phyloP scores from a whole-genome alignment of 2,113 vertebrate species.

The Vicugna pacos region DNA sequence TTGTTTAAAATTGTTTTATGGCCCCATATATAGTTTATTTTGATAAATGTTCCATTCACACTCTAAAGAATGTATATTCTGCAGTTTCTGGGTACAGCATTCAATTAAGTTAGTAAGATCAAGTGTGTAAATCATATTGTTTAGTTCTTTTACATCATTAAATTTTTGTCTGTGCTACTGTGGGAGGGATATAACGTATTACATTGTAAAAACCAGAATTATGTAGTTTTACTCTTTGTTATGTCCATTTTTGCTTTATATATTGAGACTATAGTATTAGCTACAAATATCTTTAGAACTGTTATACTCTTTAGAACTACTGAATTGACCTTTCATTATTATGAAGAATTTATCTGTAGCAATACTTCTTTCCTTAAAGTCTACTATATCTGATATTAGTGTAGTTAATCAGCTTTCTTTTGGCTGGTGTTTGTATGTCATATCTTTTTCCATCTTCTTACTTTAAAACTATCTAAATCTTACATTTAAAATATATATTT shows the following conservation, averaged over 20 bases:
- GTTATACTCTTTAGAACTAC: neutral
- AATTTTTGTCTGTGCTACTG: neutral
- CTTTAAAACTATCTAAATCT: neutral
- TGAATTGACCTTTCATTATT: neutral
- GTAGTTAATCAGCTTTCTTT: neutral
- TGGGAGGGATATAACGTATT: neutral
- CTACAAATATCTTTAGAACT: neutral
- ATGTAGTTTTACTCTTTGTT: neutral
- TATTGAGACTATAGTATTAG: neutral
- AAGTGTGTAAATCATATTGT: neutral
- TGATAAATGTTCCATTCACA: neutral
- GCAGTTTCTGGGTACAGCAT: neutral
- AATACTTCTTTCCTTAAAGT: neutral
- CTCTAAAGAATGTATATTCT: conserved; percentile 5
- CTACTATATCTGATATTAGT: neutral
- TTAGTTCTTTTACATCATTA: neutral
- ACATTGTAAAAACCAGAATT: neutral
- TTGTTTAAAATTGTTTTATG: neutral
- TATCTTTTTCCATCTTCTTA: neutral
- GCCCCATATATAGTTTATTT: neutral
- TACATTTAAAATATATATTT: neutral
- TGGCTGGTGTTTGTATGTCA: neutral
- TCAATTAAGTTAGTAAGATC: neutral
- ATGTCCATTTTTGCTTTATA: neutral
- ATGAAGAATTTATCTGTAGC: neutral